phyloP scores from a whole-genome alignment of 2,888 invertebrate species.

The Limnephilus rhombicus region DNA sequence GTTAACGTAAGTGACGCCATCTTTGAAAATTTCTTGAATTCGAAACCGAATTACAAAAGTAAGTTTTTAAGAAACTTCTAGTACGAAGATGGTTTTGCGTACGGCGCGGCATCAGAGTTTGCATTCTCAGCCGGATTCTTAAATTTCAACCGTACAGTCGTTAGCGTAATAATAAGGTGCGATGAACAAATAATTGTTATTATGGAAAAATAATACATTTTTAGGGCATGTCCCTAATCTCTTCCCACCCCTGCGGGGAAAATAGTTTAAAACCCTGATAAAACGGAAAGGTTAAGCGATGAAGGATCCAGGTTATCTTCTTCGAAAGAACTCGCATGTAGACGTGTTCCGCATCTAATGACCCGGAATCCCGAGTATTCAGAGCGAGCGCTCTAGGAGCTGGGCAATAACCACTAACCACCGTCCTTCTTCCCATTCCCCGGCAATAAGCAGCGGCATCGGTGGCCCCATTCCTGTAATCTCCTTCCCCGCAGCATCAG shows the following conservation, averaged over 20 bases:
- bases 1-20: too few relatives aligned
- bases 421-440: not conserved
- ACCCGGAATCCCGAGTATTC: not conserved
- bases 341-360: not conserved
- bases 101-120: too few relatives aligned
- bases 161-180: too few relatives aligned
- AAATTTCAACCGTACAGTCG: too few relatives aligned
- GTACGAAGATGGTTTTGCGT: too few relatives aligned
- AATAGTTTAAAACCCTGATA: not conserved
- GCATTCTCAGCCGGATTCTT: too few relatives aligned
- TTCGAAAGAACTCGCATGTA: not conserved
- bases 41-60: too few relatives aligned
- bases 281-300: not conserved
- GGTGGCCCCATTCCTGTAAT: not conserved
- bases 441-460: not conserved
- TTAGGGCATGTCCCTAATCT: not conserved
- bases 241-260: not conserved
- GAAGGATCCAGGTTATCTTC: not conserved
- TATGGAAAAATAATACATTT: not conserved
- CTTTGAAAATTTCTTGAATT: too few relatives aligned
- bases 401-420: not conserved
- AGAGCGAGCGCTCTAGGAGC: not conserved
- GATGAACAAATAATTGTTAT: too few relatives aligned
- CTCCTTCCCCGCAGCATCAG: not conserved
- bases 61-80: too few relatives aligned